Conservation (phyloP, 37 sponge, comb jelly and placozoan genomes). For the Cladorhizidae sp. region DNA sequence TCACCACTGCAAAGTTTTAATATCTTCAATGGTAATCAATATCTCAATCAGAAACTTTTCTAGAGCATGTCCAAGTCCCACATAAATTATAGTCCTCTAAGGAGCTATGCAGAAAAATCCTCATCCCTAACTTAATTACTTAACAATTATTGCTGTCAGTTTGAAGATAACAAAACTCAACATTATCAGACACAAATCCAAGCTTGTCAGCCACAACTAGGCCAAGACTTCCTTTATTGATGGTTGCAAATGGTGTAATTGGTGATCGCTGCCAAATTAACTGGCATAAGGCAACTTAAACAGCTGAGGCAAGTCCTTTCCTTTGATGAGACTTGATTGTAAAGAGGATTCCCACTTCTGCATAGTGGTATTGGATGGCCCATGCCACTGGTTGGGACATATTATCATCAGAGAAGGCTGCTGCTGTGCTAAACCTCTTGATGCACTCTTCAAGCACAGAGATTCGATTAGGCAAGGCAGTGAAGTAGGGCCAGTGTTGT, state of each 20-base stretch:
- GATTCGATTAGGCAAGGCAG: not conserved
- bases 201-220: not conserved
- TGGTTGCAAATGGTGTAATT: too few species aligned
- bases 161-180: not conserved
- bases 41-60: too few species aligned
- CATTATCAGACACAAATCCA: not conserved
- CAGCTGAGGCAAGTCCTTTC: not conserved
- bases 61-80: too few species aligned
- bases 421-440: not conserved
- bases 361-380: not conserved
- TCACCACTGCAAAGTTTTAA: too few species aligned
- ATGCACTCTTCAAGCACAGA: not conserved
- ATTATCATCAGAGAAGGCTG: conserved; percentile 1
- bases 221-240: too few species aligned
- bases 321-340: not conserved
- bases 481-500: not conserved
- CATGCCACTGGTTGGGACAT: not conserved
- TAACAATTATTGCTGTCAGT: too few species aligned
- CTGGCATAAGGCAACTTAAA: not conserved
- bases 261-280: not conserved
- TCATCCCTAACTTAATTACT: too few species aligned
- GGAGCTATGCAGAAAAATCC: too few species aligned
- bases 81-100: too few species aligned
- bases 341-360: not conserved
- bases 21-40: too few species aligned